Percentiles rank a stretch among this genome's conserved stretches.
These are phyloP conservation scores for Musca domestica DNA, from an alignment of 1,140 invertebrate genomes.

Conservation along the genomic window DNA sequence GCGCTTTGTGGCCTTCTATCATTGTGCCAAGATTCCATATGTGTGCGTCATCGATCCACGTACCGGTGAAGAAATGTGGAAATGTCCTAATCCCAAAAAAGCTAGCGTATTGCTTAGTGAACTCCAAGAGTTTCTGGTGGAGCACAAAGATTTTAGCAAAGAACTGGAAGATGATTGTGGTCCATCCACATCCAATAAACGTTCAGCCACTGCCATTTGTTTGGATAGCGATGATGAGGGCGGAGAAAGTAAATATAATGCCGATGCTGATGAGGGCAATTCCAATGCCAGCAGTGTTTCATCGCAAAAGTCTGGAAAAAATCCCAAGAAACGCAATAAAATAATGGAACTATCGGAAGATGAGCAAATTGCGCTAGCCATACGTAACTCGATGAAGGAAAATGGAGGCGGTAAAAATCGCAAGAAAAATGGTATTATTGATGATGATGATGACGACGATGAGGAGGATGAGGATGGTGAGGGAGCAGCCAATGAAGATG, in stretches of 20 bases:
- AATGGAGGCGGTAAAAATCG: conserved; percentile 31
- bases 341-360: conserved; percentile 48
- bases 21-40: conserved; percentile 67
- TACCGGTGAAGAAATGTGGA: conserved; percentile 65
- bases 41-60: conserved; percentile 73
- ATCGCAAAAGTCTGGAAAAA: conserved; percentile 25
- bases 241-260: not conserved
- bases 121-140: conserved; percentile 39
- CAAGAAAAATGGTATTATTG: conserved; percentile 20
- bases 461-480: conserved; percentile 8
- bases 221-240: conserved; percentile 27
- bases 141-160: conserved; percentile 42
- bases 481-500: conserved; percentile 23
- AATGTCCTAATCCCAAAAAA: conserved; percentile 40
- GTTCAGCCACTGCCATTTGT: conserved; percentile 33
- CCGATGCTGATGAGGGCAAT: conserved; percentile 24
- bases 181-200: conserved; percentile 39
- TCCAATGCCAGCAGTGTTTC: conserved; percentile 20
- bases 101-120: conserved; percentile 37
- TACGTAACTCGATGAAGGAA: conserved; percentile 51
- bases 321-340: conserved; percentile 38
- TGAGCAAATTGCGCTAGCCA: conserved; percentile 48
- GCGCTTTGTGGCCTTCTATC: conserved; percentile 71
- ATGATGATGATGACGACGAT: conserved; percentile 16
- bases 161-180: conserved; percentile 30